A percentile compares a stretch with the other conserved stretches of the same genome.
phyloP scores from a whole-genome alignment of 2,797 vertebrate species.

The Lagodon rhomboides region DNA sequence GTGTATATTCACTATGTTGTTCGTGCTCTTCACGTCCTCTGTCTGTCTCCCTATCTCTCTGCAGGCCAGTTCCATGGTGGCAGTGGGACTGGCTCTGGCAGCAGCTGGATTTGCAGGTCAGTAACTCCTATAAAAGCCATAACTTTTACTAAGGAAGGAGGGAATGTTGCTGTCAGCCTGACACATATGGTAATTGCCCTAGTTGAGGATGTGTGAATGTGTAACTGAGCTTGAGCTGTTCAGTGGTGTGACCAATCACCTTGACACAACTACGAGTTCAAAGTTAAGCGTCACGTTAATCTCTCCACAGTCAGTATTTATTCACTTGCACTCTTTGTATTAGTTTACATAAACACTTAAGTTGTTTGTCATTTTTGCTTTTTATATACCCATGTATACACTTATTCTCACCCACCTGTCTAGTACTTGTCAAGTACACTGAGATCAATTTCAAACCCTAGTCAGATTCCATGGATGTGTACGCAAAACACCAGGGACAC shows the following conservation, averaged over 20 bases:
- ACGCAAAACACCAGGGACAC: too few relatives aligned
- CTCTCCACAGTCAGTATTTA: not conserved
- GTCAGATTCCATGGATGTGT: not conserved
- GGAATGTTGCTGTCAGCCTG: too few relatives aligned
- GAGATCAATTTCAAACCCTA: not conserved
- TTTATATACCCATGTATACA: not conserved
- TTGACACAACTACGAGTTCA: not conserved
- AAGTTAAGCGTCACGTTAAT: not conserved
- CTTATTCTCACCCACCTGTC: not conserved
- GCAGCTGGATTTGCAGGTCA: slow-evolving; percentile 96
- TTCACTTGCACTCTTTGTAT: not conserved
- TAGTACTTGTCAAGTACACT: not conserved
- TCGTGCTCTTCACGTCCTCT: not conserved
- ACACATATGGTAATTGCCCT: too few relatives aligned
- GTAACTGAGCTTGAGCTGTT: too few relatives aligned
- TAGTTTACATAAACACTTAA: not conserved
- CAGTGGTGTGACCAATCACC: not conserved
- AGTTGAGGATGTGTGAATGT: not conserved
- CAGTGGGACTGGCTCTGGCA: slow-evolving; percentile 92
- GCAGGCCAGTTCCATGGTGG: slow-evolving; percentile 93
- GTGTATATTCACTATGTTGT: not conserved
- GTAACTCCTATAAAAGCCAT: slow-evolving; percentile 28
- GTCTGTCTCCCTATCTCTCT: not conserved
- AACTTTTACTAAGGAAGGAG: not conserved
- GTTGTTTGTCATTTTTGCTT: not conserved